Conservation (phyloP, 2,797 vertebrate genomes). For the Mormyrops boulengeri region DNA sequence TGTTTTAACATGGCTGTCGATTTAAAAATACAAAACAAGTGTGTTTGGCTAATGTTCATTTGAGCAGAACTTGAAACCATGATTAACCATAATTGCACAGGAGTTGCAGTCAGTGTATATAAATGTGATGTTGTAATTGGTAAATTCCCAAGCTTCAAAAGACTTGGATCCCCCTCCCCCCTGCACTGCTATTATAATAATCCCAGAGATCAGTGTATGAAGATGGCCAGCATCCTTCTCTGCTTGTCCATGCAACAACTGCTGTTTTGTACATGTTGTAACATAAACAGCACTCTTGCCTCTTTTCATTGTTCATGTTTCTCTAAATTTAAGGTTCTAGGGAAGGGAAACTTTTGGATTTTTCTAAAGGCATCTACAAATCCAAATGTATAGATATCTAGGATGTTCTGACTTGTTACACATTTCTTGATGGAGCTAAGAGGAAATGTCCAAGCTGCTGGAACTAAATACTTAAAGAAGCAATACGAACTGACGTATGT, state of each 20-base stretch:
- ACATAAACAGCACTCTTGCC: background rate
- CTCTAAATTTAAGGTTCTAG: background rate
- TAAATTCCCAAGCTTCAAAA: background rate
- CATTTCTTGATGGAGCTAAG: conserved; percentile 9
- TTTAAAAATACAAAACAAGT: background rate
- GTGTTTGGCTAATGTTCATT: background rate
- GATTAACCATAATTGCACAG: background rate
- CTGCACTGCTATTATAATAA: background rate
- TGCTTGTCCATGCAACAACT: background rate
- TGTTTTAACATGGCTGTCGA: background rate
- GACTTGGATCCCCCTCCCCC: background rate
- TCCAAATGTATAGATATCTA: conserved; percentile 11
- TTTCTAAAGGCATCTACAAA: conserved; percentile 21
- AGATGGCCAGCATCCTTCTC: background rate
- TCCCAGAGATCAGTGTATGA: background rate
- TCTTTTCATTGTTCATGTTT: background rate
- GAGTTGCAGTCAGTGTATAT: background rate
- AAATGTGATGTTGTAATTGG: background rate
- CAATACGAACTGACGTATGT: background rate
- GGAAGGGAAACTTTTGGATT: background rate
- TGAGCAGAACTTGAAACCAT: background rate
- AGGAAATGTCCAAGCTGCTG: background rate
- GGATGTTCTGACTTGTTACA: conserved; percentile 23
- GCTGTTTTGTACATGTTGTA: background rate
- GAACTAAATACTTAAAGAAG: background rate